Evolutionary conservation across 2,113 vertebrate species (phyloP).

Genomic region (Epinephelus moara): DNA sequence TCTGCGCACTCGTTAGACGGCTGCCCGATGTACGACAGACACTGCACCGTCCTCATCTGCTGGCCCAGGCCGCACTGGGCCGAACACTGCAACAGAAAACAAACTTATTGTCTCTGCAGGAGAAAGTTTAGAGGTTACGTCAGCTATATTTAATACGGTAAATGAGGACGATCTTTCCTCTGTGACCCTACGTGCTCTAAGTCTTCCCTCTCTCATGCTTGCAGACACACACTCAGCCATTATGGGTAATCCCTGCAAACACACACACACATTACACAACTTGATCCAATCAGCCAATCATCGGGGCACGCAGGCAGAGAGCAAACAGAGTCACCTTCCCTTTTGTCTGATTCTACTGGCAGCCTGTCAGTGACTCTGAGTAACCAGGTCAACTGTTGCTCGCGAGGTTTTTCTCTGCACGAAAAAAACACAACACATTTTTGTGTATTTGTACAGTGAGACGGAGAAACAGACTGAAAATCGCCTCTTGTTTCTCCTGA

Average conservation of each 20-base stretch:
- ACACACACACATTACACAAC: not conserved
- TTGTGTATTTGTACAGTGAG: not conserved
- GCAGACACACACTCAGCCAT: slow-evolving; percentile 19
- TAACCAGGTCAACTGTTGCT: slow-evolving; percentile 27
- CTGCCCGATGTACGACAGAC: slow-evolving; percentile 96
- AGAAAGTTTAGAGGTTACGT: not conserved
- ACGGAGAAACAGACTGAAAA: slow-evolving; percentile 7
- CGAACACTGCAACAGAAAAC: slow-evolving; percentile 89
- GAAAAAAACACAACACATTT: not conserved
- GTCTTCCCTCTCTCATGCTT: not conserved
- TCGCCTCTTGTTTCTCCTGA: slow-evolving; percentile 6
- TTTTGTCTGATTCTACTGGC: not conserved
- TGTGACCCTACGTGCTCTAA: slow-evolving; percentile 17
- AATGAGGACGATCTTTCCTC: slow-evolving; percentile 31
- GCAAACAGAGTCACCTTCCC: slow-evolving; percentile 39
- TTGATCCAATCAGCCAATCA: slow-evolving; percentile 64
- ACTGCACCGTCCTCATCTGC: slow-evolving; percentile 95
- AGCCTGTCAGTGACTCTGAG: slow-evolving; percentile 1
- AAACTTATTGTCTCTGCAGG: not conserved
- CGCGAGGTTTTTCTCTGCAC: not conserved
- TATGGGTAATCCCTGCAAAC: slow-evolving; percentile 27
- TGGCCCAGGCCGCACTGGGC: slow-evolving; percentile 97
- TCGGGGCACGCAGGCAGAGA: slow-evolving; percentile 1
- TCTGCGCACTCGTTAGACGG: slow-evolving; percentile 93
- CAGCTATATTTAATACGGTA: not conserved